Evolutionary conservation across 2,888 invertebrate genomes (phyloP).

Genomic region (Amiota communis): DNA sequence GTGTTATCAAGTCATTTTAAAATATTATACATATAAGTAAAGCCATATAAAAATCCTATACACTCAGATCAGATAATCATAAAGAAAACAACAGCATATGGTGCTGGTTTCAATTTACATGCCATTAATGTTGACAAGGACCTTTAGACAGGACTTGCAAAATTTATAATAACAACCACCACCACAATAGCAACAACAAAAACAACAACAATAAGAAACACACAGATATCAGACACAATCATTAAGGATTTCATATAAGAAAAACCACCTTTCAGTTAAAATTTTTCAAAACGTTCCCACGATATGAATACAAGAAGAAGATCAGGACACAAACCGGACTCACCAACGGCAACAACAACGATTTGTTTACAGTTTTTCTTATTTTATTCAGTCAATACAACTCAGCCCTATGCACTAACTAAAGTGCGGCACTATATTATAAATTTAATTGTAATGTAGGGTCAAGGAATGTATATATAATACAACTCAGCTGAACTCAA

Average conservation of each 20-base stretch:
- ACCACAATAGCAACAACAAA: slow-evolving; percentile 5
- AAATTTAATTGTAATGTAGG: too few species aligned
- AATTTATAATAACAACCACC: slow-evolving; percentile 1
- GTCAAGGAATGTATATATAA: too few species aligned
- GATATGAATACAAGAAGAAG: background rate
- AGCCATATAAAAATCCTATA: slow-evolving; percentile 24
- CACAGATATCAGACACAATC: slow-evolving; percentile 6
- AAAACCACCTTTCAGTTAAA: slow-evolving; percentile 18
- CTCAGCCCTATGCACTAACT: too few species aligned
- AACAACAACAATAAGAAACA: background rate
- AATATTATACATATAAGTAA: slow-evolving; percentile 7
- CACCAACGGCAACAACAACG: slow-evolving; percentile 8
- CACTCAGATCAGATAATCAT: slow-evolving; percentile 10
- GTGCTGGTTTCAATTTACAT: slow-evolving; percentile 48
- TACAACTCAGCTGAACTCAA: too few species aligned
- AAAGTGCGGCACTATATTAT: too few species aligned
- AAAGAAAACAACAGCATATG: slow-evolving; percentile 47
- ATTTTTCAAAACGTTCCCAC: slow-evolving; percentile 23
- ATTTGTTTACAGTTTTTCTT: slow-evolving; percentile 28
- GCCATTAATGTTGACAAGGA: background rate
- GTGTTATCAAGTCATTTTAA: slow-evolving; percentile 21
- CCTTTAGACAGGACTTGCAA: slow-evolving; percentile 17
- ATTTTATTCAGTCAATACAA: background rate
- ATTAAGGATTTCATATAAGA: slow-evolving; percentile 11
- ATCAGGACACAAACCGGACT: slow-evolving; percentile 18